These are phyloP conservation scores for Tringa solitaria DNA, from an alignment of 2,113 vertebrate species.

Conservation along the genomic window DNA sequence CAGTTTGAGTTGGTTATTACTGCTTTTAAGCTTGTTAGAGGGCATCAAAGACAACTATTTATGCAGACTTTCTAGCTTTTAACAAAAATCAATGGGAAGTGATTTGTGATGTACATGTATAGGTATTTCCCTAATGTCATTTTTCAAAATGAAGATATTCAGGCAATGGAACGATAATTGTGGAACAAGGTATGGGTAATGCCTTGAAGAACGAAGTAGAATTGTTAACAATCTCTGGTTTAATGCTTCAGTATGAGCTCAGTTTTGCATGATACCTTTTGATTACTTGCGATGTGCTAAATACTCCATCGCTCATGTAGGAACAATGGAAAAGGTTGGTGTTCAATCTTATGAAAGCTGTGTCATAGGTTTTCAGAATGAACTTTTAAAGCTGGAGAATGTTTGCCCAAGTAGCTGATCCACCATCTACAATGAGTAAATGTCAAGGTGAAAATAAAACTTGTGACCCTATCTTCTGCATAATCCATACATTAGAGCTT, in stretches of 20 bases:
- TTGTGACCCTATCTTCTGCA: background rate
- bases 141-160: background rate
- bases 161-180: background rate
- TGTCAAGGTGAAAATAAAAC: slow-evolving; percentile 49
- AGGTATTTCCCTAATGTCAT: slow-evolving; percentile 14
- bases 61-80: slow-evolving; percentile 33
- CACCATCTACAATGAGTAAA: background rate
- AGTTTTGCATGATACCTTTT: background rate
- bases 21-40: slow-evolving; percentile 53
- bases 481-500: slow-evolving; percentile 38
- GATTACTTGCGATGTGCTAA: background rate
- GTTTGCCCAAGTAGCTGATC: slow-evolving; percentile 38
- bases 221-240: background rate
- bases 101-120: background rate
- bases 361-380: slow-evolving; percentile 11
- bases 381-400: slow-evolving; percentile 41
- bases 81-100: slow-evolving; percentile 14
- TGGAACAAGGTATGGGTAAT: background rate
- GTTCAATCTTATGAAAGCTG: background rate
- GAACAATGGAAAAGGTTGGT: background rate
- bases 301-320: background rate
- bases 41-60: slow-evolving; percentile 31
- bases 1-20: slow-evolving; percentile 42
- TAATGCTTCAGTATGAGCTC: background rate
- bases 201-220: background rate